Base-by-base conservation (phyloP, 2,113 vertebrate species). In the Numida meleagris region DNA sequence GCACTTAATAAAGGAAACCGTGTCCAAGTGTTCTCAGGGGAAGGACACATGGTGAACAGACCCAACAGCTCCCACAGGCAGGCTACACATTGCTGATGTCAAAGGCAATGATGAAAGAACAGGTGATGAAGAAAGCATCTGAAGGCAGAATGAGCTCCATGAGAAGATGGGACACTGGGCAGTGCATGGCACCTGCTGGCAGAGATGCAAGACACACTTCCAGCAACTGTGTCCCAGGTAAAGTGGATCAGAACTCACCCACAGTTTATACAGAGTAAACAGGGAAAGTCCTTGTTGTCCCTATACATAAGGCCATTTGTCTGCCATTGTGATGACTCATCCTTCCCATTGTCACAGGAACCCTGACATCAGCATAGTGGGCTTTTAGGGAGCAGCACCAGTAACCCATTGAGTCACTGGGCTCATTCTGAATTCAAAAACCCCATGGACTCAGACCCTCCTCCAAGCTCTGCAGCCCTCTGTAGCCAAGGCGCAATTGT, bases 11-110 rank as follows among this genome's bases (percentile, higher is more conserved):
- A 95, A 94, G 62, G 62, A 79, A 91, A 91, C 2, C 2, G 10
- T 88, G 48, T 65, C 84, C 81, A 45, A 87, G 45, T 38, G 63
- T 92, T 73, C 89, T 76, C 89, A 46, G 59, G 65, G 85, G 85
- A 86, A 67, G 61, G 82, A 91, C 88, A 93, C 90, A 93, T 95
- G 89, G 91, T 68, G 93, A 88, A 65, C 51, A 86, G 68, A 86
- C 12, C 38, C 8, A 78, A 51, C 6, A 62, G 59, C 34, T 95
- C 86, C 76, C 20, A n/a, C 2, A 31, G 84, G 92, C 84, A 81
- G 79, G 61, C 46, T 91, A 76, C 78, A 75, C 89, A 86, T 38
- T 61, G 79, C 79, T 93, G 46, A 58, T 93, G 91, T 76, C 86
- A 83, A 91, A 40, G 46, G 40, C 58, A 65, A 36, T 77, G 53